Percentiles rank a stretch among this genome's conserved stretches.
Conservation (phyloP, 2,888 invertebrate genomes). For the Drosophila tripunctata region DNA sequence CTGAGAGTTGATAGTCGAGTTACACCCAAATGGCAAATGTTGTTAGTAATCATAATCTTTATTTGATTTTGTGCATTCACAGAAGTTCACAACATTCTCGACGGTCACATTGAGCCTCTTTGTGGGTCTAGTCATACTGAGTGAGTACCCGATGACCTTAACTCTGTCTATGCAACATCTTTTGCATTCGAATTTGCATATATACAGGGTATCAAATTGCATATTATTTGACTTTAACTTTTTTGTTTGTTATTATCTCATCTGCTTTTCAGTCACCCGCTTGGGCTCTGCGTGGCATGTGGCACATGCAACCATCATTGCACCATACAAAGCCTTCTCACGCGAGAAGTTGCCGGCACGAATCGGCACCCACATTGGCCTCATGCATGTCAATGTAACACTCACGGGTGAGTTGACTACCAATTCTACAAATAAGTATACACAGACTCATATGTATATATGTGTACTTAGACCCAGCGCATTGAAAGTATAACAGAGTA, state of each 20-base stretch:
- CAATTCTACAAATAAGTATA: background rate
- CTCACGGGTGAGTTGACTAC: slow-evolving; percentile 89
- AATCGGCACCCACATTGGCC: slow-evolving; percentile 95
- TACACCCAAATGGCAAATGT: background rate
- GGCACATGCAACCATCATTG: slow-evolving; percentile 91
- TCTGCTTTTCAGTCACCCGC: slow-evolving; percentile 89
- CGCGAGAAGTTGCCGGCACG: slow-evolving; percentile 93
- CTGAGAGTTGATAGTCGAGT: background rate
- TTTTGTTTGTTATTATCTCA: slow-evolving; percentile 16
- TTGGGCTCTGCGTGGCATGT: slow-evolving; percentile 98
- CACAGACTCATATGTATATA: too few species aligned
- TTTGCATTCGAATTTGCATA: slow-evolving; percentile 32
- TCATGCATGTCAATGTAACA: slow-evolving; percentile 97
- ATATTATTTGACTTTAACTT: slow-evolving; percentile 1
- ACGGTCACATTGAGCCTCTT: slow-evolving; percentile 96
- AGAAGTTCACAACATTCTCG: slow-evolving; percentile 96
- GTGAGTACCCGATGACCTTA: slow-evolving; percentile 86
- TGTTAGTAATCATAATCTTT: slow-evolving; percentile 21
- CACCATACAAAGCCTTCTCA: slow-evolving; percentile 96
- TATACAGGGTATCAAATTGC: slow-evolving; percentile 27
- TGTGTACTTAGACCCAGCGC: too few species aligned
- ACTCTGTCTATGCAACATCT: too few species aligned
- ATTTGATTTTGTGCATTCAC: slow-evolving; percentile 72
- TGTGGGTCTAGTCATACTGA: slow-evolving; percentile 96
- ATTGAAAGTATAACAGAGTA: too few species aligned